phyloP scores from a whole-genome alignment of 2,888 invertebrate species.

The Tillus elongatus region DNA sequence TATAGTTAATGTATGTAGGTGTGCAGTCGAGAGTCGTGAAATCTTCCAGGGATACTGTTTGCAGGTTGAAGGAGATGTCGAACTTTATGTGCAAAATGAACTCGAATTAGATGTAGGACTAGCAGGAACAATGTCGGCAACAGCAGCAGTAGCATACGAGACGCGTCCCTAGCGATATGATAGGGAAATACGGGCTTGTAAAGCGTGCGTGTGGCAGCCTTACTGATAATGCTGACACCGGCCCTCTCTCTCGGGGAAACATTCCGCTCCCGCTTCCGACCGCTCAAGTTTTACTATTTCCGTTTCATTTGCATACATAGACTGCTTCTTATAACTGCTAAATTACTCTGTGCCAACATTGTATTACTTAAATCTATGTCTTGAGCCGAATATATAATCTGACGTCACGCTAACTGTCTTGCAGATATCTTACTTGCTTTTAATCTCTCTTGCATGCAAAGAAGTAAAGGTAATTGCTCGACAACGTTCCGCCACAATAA shows the following conservation, averaged over 20 bases:
- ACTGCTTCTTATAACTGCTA: constrained; percentile 27
- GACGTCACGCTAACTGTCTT: constrained; percentile 2
- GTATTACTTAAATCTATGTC: constrained; percentile 20
- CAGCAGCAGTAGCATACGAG: constrained; percentile 24
- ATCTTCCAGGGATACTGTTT: no score
- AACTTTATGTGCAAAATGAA: constrained; percentile 11
- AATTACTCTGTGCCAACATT: constrained; percentile 27
- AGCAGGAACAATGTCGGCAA: constrained; percentile 12
- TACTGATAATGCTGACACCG: constrained; percentile 30
- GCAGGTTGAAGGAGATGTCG: no score
- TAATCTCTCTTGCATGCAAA: no score
- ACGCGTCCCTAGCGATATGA: constrained; percentile 29
- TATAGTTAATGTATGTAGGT: no score
- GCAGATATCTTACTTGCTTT: background rate
- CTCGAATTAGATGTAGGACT: constrained; percentile 18
- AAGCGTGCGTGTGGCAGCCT: constrained; percentile 29
- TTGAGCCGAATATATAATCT: background rate
- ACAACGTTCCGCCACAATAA: no score
- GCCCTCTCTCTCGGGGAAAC: constrained; percentile 26
- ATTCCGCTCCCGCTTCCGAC: constrained; percentile 28
- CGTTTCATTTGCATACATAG: constrained; percentile 28
- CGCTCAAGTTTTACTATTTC: constrained; percentile 30
- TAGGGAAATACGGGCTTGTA: constrained; percentile 31
- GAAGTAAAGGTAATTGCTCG: no score
- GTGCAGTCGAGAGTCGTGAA: no score